Conservation (phyloP, 2,797 vertebrate species). For the Meda fulgida region DNA sequence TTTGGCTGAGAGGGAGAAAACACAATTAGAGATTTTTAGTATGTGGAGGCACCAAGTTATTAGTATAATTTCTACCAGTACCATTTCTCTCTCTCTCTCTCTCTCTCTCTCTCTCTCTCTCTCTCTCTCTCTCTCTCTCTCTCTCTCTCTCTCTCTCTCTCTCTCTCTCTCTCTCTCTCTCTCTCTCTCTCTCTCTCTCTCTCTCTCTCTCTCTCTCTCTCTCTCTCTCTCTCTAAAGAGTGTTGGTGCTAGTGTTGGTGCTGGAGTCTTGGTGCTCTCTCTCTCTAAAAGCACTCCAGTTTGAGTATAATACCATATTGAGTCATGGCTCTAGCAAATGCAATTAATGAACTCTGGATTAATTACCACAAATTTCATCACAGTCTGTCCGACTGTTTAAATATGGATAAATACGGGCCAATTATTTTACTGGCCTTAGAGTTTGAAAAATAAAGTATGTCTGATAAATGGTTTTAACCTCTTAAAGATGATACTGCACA, state of each 20-base stretch:
- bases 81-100: conserved; percentile 27
- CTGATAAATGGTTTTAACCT: conserved; percentile 23
- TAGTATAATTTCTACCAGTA: not conserved
- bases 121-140: conserved; percentile 19
- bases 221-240: conserved; percentile 25
- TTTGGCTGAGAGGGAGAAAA: not conserved
- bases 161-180: conserved; percentile 17
- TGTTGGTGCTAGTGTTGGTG: no score
- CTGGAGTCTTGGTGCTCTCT: no score
- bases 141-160: conserved; percentile 19
- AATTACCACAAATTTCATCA: conserved; percentile 42
- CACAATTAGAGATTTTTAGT: conserved; percentile 22
- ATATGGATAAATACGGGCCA: conserved; percentile 41
- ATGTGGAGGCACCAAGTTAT: conserved; percentile 16
- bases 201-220: conserved; percentile 19
- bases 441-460: conserved; percentile 29
- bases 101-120: conserved; percentile 17
- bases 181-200: conserved; percentile 19
- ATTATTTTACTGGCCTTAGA: conserved; percentile 20
- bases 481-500: not conserved
- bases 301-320: conserved; percentile 23
- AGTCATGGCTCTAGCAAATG: conserved; percentile 36
- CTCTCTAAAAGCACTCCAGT: conserved; percentile 28
- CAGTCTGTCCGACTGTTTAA: conserved; percentile 48
- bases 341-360: conserved; percentile 46